Conservation (phyloP, 2,797 vertebrate genomes). For the Peromyscus melanophrys region DNA sequence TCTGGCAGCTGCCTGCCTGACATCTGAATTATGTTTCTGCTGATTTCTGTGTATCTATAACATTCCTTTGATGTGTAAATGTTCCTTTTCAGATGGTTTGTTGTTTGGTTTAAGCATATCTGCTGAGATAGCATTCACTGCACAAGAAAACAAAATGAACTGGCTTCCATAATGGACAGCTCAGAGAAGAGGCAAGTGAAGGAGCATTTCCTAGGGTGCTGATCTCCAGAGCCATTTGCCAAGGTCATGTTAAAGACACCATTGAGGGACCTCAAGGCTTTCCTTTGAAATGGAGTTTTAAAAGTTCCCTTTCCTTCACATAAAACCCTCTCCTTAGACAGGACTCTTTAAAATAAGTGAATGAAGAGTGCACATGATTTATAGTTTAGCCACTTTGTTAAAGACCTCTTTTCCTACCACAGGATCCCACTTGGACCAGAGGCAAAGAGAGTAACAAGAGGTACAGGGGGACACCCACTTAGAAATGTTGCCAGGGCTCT, state of each 20-base stretch:
- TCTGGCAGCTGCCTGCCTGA: background rate
- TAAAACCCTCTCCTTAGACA: background rate
- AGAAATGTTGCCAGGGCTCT: background rate
- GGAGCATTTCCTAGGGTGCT: background rate
- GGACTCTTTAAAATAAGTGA: background rate
- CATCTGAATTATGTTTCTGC: conserved; percentile 1
- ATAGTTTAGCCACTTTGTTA: background rate
- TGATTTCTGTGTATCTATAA: background rate
- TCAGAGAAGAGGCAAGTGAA: background rate
- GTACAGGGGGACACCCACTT: background rate
- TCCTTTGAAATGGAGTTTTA: background rate
- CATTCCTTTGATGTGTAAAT: background rate
- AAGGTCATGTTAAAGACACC: background rate
- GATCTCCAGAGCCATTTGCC: background rate
- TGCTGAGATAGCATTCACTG: background rate
- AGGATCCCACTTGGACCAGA: background rate
- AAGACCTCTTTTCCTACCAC: background rate
- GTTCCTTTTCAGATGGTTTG: background rate
- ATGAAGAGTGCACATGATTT: background rate
- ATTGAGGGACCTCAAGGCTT: background rate
- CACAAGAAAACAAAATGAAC: background rate
- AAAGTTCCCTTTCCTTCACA: background rate
- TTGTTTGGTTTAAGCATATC: background rate
- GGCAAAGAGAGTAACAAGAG: background rate
- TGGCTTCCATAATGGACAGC: background rate